Evolutionary conservation across 2,888 invertebrate species (phyloP), one percentile per base, ranked within the genome.

Genomic region (Parthenolecanium corni): DNA sequence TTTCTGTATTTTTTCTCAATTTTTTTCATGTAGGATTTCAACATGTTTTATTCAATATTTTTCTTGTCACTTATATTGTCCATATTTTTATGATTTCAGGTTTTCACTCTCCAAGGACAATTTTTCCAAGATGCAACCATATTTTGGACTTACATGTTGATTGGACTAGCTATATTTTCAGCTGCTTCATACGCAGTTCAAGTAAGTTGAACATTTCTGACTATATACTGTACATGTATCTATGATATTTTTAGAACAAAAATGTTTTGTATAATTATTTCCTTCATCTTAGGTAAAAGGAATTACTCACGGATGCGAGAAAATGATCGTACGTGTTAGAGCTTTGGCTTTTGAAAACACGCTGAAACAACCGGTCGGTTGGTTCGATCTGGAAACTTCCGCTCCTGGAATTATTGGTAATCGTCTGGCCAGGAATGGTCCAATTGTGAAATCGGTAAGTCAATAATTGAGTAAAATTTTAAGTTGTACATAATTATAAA

Each of bases 381-480:
- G 75, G 72, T 76, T 75, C 66, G 76, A 76, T 67, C 66, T 71
- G 53, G 70, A 72, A 3, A 67, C 68, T 5, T 72, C 73, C 65
- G 70, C 73, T 2, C 70, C 72, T 18, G 75, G 75, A 9, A 74
- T 72, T 65, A 66, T 75, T 38, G 70, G 72, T 21, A 74, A 75
- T 1, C 68, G 74, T 21, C 68, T 76, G 24, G 74, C 76, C 11
- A 70, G 74, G 25, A 76, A 76, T 69, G 73, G 74, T 12, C 76
- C 77, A 1, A 71, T 74, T 54, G 71, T 76, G 9, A 75, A 75
- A 70, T 66, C 69, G 38, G 71, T 71, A 66, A 64, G 69, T 67
- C n/a, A 14, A 42, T 14, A 42, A 14, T 16, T 9, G 14, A 16
- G 18, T n/a, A n/a, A n/a, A n/a, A n/a, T n/a, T n/a, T n/a, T n/a